Base-by-base conservation (phyloP, 1,140 invertebrate genomes). In the Drosophila lowei region DNA sequence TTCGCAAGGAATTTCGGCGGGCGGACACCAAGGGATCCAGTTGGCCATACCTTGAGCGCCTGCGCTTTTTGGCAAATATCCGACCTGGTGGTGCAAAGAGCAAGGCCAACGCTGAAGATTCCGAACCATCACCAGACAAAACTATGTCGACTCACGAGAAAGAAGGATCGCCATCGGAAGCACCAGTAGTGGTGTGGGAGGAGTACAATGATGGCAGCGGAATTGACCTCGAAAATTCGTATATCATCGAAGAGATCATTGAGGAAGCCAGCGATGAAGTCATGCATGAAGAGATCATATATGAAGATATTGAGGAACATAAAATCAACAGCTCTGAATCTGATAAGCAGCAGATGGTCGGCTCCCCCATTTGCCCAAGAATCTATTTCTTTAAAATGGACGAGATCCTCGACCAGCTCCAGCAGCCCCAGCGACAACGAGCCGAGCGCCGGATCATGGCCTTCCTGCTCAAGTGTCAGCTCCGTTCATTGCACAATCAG, bases 41-140 rank as follows among this genome's bases (percentile, higher is more conserved):
- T 9, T 90, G 89, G 89, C 89, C 89, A 7, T 90, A 90, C 34
- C 54, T 90, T 6, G 66, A 90, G 16, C 76, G 89, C 11, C 46
- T 90, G 6, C 48, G 57, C 11, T 90, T 90, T 50, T 47, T 90
- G 6, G 58, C 74, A 0, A 59, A 72, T 3, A 38, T 44, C 3
- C 65, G 63, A 25, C 7, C 43, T 8, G 38, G 49, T 6, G 15
- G 52, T 1, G 16, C 16, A 6, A 72, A 58, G 23, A 46, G 16
- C 25, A 80, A 56, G 15, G 0, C 8, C 13, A 68, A 62, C 34
- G 8, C 18, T 0, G 46, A 18, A 8, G 77, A 54, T n/a, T 7
- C 18, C 7, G 13, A 0, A 11, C 30, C 9, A 34, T 9, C 30
- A 9, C 16, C 63, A 1, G 23, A 2, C 2, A 42, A 55, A 3